phyloP scores from a whole-genome alignment of 1,140 invertebrate species.

The Diplogasteroides magnus region DNA sequence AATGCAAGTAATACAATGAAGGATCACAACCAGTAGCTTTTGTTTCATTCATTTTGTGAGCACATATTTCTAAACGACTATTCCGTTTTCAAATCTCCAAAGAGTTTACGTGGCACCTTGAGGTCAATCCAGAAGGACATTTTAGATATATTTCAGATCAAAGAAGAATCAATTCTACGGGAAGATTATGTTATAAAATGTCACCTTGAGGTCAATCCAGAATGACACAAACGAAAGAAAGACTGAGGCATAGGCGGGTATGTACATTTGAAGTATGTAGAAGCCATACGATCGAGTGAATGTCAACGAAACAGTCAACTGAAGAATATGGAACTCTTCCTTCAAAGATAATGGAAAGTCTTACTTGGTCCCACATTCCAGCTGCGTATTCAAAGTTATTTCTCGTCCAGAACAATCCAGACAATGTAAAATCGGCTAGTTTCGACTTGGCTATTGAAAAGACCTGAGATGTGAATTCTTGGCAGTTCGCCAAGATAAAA shows the following conservation, averaged over 20 bases:
- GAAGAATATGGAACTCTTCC: no score
- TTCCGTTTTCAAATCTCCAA: no score
- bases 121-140: no score
- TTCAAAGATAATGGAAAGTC: no score
- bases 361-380: conserved; percentile 45
- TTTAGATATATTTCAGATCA: no score
- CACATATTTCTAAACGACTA: no score
- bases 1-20: neutral
- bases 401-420: conserved; percentile 49
- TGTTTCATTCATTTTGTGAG: no score
- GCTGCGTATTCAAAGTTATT: conserved; percentile 52
- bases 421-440: conserved; percentile 51
- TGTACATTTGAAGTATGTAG: conserved; percentile 60
- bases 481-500: neutral
- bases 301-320: conserved; percentile 58
- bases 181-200: no score
- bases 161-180: no score
- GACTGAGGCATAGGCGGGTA: conserved; percentile 59
- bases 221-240: conserved; percentile 60
- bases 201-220: conserved; percentile 60
- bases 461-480: conserved; percentile 31
- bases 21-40: neutral
- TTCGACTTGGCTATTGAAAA: conserved; percentile 50
- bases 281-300: conserved; percentile 58
- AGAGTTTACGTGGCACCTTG: no score